Evolutionary conservation across 1,140 invertebrate genomes (phyloP), one percentile per base, ranked within the genome.

Genomic region (Ips typographus): DNA sequence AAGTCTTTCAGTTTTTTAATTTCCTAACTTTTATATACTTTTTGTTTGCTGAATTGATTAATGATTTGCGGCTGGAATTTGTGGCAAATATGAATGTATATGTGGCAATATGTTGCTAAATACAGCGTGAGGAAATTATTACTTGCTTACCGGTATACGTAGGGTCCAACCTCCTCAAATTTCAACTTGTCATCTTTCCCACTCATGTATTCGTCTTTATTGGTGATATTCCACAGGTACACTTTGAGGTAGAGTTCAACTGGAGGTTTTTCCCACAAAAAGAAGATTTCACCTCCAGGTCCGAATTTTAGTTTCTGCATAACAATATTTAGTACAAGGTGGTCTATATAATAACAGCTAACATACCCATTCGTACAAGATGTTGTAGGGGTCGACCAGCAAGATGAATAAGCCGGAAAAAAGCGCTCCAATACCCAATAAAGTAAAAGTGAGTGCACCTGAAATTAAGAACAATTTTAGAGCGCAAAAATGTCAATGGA

Each of bases 181-280:
- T 82, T 86, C 1, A 96, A 79, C 75, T 91, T 94, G 39, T 87
- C 85, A 40, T 88, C 85, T 40, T 84, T 81, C 0, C 91, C 90
- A 2, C 84, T 81, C 74, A 94, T 80, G 75, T 91, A 94, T 1
- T 90, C 91, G 2, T 93, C 87, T 36, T 86, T 86, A 80, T 97
- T 97, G 3, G 91, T 95, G 0, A 96, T 82, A 77, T 97, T 94
- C 79, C 95, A 97, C 2, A 98, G 83, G 76, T 90, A 95, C 1
- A 96, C 88, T 78, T 91, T 90, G 41, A 94, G 82, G 74, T 92
- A 93, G 0, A 96, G 84, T 58, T 94, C 89, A 2, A 95, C 89
- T 40, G 92, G 90, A 1, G 94, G 92, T 70, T 89, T 87, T 59
- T 88, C 82, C 94, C 95, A 97, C 72, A 94, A 83, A 66, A 93